Evolutionary conservation across 2,888 invertebrate species (phyloP).

Genomic region (Odontomyia ornata): DNA sequence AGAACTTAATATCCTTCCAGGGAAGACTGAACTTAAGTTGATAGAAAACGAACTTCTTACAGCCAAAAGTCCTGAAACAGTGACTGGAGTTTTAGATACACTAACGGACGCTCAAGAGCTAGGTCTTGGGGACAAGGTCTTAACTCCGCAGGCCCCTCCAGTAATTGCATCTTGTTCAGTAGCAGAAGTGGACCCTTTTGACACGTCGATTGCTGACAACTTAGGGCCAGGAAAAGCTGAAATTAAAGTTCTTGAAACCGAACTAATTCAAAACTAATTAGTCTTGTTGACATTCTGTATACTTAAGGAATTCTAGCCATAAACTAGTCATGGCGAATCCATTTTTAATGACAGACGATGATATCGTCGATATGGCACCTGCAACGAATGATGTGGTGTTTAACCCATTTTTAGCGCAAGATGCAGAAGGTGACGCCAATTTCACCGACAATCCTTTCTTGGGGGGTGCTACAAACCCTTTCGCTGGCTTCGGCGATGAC

Average conservation of each 20-base stretch:
- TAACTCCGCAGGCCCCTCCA: slow-evolving; percentile 70
- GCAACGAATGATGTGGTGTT: slow-evolving; percentile 64
- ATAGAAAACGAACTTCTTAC: slow-evolving; percentile 80
- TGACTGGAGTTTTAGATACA: slow-evolving; percentile 61
- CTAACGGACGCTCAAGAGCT: slow-evolving; percentile 63
- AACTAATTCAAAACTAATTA: slow-evolving; percentile 69
- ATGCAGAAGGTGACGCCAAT: slow-evolving; percentile 56
- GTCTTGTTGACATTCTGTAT: neutral
- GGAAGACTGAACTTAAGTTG: slow-evolving; percentile 79
- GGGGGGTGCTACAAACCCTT: slow-evolving; percentile 71
- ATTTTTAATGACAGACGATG: slow-evolving; percentile 79
- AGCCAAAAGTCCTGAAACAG: slow-evolving; percentile 54
- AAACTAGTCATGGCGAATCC: slow-evolving; percentile 77
- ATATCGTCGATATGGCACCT: slow-evolving; percentile 62
- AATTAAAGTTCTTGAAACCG: slow-evolving; percentile 78
- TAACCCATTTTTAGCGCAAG: slow-evolving; percentile 75
- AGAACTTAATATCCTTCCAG: slow-evolving; percentile 77
- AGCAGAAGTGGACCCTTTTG: slow-evolving; percentile 80
- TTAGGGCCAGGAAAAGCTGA: slow-evolving; percentile 82
- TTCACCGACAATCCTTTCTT: slow-evolving; percentile 77
- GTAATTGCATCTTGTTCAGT: slow-evolving; percentile 57
- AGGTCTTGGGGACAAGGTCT: slow-evolving; percentile 73
- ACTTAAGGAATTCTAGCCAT: neutral
- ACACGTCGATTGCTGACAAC: slow-evolving; percentile 83
- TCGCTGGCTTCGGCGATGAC: slow-evolving; percentile 69